phyloP scores from a whole-genome alignment of 2,888 invertebrate genomes.

The Psylliodes chrysocephalus region DNA sequence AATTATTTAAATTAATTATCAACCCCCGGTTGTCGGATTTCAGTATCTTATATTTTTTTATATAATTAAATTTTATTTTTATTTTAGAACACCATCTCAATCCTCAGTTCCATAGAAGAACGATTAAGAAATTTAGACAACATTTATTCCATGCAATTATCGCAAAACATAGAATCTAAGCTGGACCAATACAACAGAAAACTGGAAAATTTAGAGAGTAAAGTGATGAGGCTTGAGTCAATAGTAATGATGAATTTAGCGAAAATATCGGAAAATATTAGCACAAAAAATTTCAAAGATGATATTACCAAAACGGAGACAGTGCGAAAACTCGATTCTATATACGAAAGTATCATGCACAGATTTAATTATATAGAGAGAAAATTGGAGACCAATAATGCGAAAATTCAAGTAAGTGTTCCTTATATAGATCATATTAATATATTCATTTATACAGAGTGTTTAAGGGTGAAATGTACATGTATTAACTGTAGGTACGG shows the following conservation, averaged over 20 bases:
- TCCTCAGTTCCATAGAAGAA: constrained; percentile 62
- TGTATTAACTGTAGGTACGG: no score
- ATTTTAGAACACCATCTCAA: constrained; percentile 57
- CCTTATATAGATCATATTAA: no score
- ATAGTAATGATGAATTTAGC: constrained; percentile 59
- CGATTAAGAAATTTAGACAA: constrained; percentile 60
- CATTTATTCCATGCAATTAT: constrained; percentile 58
- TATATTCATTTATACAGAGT: no score
- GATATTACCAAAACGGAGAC: constrained; percentile 61
- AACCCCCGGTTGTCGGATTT: no score
- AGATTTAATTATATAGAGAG: constrained; percentile 61
- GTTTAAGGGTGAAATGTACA: no score
- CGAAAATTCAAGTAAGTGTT: constrained; percentile 60
- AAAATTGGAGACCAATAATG: constrained; percentile 57
- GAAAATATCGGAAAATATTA: constrained; percentile 61
- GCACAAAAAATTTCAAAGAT: constrained; percentile 62
- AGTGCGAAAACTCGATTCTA: constrained; percentile 61
- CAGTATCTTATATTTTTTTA: no score
- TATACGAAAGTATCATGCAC: constrained; percentile 63
- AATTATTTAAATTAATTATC: no score
- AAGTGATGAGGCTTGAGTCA: constrained; percentile 61
- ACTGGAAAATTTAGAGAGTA: constrained; percentile 61
- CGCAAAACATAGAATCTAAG: constrained; percentile 60
- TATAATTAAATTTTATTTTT: no score
- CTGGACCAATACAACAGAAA: constrained; percentile 63